These are phyloP conservation scores for Synchiropus splendidus DNA, from an alignment of 2,113 vertebrate genomes.

Conservation along the genomic window DNA sequence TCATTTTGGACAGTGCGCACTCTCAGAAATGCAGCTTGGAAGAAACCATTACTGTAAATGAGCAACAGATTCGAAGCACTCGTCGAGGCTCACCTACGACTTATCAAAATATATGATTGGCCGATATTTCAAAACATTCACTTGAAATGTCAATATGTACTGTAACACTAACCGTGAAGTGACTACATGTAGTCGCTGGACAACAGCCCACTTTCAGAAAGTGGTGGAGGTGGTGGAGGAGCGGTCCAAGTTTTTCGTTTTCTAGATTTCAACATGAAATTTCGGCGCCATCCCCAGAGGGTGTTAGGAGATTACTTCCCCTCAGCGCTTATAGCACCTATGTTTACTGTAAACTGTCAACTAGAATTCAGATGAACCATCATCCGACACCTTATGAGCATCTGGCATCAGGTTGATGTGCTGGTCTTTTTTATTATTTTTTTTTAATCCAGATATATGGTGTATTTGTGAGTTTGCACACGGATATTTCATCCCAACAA, in stretches of 20 bases:
- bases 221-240: constrained; percentile 29
- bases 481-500: too few species aligned
- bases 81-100: constrained; percentile 50
- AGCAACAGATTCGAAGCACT: constrained; percentile 31
- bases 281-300: too few species aligned
- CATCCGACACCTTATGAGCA: too few species aligned
- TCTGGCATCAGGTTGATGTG: too few species aligned
- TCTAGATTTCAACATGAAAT: too few species aligned
- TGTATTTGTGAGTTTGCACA: too few species aligned
- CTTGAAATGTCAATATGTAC: constrained; percentile 59
- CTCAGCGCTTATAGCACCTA: too few species aligned
- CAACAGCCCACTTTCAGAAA: constrained; percentile 48
- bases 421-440: too few species aligned
- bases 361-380: too few species aligned
- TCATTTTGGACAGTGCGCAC: constrained; percentile 14
- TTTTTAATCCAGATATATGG: too few species aligned
- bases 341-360: too few species aligned
- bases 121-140: constrained; percentile 48
- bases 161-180: constrained; percentile 53
- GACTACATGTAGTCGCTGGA: constrained; percentile 57
- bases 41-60: constrained; percentile 58
- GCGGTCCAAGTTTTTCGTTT: neutral
- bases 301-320: too few species aligned
- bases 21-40: constrained; percentile 27
- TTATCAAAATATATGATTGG: constrained; percentile 54